phyloP scores from a whole-genome alignment of 2,888 invertebrate genomes.

The Pachydiplax longipennis region DNA sequence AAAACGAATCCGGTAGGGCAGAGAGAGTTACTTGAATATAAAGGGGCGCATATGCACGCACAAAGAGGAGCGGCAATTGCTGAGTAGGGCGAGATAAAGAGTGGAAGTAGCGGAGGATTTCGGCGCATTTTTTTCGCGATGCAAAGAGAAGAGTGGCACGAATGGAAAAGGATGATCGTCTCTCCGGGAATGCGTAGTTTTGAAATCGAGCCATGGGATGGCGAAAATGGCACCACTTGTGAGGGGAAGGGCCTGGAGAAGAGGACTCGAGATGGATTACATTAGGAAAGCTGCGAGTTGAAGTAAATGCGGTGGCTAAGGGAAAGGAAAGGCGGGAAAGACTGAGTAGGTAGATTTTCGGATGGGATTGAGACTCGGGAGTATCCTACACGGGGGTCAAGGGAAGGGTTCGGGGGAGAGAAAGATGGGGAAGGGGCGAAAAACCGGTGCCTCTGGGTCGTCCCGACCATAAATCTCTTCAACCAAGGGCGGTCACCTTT shows the following conservation, averaged over 20 bases:
- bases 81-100: not conserved
- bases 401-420: not conserved
- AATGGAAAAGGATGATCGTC: not conserved
- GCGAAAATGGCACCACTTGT: not conserved
- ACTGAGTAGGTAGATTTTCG: not conserved
- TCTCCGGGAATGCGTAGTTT: not conserved
- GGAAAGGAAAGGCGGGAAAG: not conserved
- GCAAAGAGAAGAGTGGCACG: not conserved
- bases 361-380: not conserved
- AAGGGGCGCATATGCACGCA: not conserved
- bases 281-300: not conserved
- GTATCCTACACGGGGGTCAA: not conserved
- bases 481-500: constrained; percentile 16
- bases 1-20: no score
- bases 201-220: not conserved
- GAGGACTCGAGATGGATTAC: not conserved
- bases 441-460: not conserved
- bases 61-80: not conserved
- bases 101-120: not conserved
- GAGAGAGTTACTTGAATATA: not conserved
- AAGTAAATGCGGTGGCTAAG: not conserved
- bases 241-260: not conserved
- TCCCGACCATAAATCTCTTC: not conserved
- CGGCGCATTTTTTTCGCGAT: not conserved
- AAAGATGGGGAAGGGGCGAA: not conserved